These are phyloP conservation scores for Clarias platycephalus DNA, from an alignment of 2,797 vertebrate species.

Conservation along the genomic window DNA sequence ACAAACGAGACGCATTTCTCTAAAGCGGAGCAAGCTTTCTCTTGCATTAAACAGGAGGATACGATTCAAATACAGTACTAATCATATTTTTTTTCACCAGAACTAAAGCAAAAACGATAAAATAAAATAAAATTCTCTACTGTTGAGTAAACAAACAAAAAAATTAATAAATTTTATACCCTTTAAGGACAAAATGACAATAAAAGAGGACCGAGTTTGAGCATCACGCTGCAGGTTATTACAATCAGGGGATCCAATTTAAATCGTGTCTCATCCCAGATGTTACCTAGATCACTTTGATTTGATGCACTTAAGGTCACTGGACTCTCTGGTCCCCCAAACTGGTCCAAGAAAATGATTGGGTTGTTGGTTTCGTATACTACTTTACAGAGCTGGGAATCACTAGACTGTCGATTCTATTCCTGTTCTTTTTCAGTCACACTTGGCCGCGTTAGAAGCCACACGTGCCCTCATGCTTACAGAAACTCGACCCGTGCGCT, in stretches of 20 bases:
- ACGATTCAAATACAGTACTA: background rate
- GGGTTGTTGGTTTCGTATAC: background rate
- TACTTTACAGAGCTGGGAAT: background rate
- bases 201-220: too few relatives aligned
- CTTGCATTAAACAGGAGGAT: background rate
- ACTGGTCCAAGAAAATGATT: too few relatives aligned
- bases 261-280: background rate
- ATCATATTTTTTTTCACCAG: background rate
- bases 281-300: background rate
- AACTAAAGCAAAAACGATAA: background rate
- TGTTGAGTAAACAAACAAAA: background rate
- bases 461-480: too few relatives aligned
- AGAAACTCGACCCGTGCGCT: too few relatives aligned
- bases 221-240: background rate
- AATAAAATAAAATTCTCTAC: background rate
- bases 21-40: background rate
- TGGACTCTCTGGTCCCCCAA: background rate
- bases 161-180: background rate
- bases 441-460: too few relatives aligned
- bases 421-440: too few relatives aligned
- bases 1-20: slow-evolving; percentile 13
- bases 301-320: background rate
- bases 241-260: background rate
- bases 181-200: background rate
- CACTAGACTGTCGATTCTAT: too few relatives aligned